Base-by-base conservation (phyloP, 2,113 vertebrate species). In the Astatotilapia flaviijosephi region DNA sequence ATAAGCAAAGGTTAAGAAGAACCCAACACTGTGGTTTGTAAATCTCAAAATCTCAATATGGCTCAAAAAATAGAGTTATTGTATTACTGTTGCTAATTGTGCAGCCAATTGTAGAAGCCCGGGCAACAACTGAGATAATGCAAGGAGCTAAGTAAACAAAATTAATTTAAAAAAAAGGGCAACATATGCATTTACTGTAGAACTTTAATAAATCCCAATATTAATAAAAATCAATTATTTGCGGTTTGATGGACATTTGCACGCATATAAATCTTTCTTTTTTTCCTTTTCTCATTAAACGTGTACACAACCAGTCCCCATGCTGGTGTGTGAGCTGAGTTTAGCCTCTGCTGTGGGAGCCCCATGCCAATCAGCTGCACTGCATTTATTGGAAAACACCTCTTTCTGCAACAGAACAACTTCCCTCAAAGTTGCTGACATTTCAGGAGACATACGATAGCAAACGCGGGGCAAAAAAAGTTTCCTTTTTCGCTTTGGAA, bases 1-100 rank as follows among this genome's bases (percentile, higher is more conserved):
- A 93, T 91, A 91, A 89, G 83, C 58, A 62, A 79, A 84, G 54
- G 58, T 86, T 80, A 83, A 84, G 79, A 81, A 83, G 1, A 86
- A 62, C 33, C 82, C 80, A 77, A 56, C 4, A 13, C 45, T 40
- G 12, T 13, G 7, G 13, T 42, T 86, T 77, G 80, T 65, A 13
- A 7, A 7, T 40, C 65, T 87, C 47, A n/a, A 37, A 83, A 84
- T 85, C 70, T 33, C 28, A 83, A 28, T 70, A 86, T 84, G 55
- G 80, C 15, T 12, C 8, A 6, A 26, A 60, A 68, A 86, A 80
- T 51, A 77, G 79, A 54, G 55, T 88, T 77, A 47, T 49, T 82
- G 21, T 56, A 53, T 86, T 65, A 2, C 23, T 45, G 79, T 3
- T 15, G 53, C 42, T 89, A 84, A 88, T 75, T 65, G 83, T 62